Evolutionary conservation across 2,888 invertebrate species (phyloP).

Genomic region (Ophion obscuratus): DNA sequence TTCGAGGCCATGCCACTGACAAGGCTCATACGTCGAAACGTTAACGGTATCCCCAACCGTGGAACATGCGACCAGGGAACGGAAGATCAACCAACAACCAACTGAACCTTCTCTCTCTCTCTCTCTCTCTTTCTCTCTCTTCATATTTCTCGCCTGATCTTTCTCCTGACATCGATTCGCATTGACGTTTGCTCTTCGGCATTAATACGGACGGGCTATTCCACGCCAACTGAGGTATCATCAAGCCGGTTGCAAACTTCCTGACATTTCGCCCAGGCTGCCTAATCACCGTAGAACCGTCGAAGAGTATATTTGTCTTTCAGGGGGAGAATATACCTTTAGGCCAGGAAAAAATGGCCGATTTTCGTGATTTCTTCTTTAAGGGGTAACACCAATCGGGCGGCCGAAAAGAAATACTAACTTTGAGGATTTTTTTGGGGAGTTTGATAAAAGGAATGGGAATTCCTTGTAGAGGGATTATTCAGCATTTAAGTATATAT

Average conservation of each 20-base stretch:
- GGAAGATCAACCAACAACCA: constrained; percentile 55
- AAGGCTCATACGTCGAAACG: constrained; percentile 80
- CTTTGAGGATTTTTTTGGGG: too few relatives aligned
- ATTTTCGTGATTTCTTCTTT: too few relatives aligned
- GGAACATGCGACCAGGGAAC: constrained; percentile 70
- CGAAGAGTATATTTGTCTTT: neutral
- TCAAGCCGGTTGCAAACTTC: neutral
- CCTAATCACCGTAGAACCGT: neutral
- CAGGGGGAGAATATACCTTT: too few relatives aligned
- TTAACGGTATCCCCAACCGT: constrained; percentile 81
- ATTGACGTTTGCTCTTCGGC: constrained; percentile 58
- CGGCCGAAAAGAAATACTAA: too few relatives aligned
- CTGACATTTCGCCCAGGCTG: neutral
- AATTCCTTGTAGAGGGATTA: too few relatives aligned
- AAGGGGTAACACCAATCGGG: too few relatives aligned
- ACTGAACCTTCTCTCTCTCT: constrained; percentile 35
- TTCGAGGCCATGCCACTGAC: constrained; percentile 75
- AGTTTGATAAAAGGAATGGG: too few relatives aligned
- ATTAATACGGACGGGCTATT: constrained; percentile 46
- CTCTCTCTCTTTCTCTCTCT: constrained; percentile 18
- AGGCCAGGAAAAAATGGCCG: too few relatives aligned
- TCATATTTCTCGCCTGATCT: constrained; percentile 32
- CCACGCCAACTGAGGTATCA: constrained; percentile 15
- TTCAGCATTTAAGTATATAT: too few relatives aligned
- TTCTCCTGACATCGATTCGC: constrained; percentile 80